Evolutionary conservation across 2,113 vertebrate genomes (phyloP).

Genomic region (Mormoops blainvillei): DNA sequence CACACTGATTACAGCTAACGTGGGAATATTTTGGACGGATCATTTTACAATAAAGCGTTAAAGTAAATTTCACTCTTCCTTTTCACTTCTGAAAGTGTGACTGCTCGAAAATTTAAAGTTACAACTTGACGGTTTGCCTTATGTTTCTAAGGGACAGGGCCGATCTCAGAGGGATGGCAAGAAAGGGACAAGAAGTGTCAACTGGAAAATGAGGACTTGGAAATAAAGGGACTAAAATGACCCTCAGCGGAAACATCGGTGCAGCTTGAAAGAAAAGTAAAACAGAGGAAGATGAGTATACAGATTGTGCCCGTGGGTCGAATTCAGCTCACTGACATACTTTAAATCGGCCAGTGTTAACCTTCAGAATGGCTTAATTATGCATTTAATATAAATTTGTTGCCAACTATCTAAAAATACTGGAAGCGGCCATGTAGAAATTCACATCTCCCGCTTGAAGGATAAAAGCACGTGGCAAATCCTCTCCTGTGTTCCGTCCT

Average conservation of each 20-base stretch:
- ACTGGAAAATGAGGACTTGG: background rate
- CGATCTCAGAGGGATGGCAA: too few species aligned
- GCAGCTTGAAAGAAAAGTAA: background rate
- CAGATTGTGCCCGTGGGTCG: background rate
- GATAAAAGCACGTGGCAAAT: background rate
- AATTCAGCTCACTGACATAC: background rate
- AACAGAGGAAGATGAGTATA: background rate
- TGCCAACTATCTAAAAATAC: background rate
- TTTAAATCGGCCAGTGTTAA: background rate
- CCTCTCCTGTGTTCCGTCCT: background rate
- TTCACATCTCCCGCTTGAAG: background rate
- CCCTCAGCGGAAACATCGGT: background rate
- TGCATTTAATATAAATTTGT: background rate
- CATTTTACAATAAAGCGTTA: too few species aligned
- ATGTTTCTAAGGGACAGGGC: background rate
- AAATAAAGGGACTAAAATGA: background rate
- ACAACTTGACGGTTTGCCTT: background rate
- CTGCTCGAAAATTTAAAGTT: background rate
- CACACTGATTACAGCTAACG: background rate
- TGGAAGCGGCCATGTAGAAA: background rate
- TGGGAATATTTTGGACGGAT: background rate
- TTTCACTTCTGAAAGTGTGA: background rate
- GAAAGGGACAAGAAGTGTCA: background rate
- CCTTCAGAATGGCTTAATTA: background rate
- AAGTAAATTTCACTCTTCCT: background rate